A percentile compares a stretch with the other conserved stretches of the same genome.
phyloP scores from a whole-genome alignment of 2,888 invertebrate genomes.

The Rhingia campestris region DNA sequence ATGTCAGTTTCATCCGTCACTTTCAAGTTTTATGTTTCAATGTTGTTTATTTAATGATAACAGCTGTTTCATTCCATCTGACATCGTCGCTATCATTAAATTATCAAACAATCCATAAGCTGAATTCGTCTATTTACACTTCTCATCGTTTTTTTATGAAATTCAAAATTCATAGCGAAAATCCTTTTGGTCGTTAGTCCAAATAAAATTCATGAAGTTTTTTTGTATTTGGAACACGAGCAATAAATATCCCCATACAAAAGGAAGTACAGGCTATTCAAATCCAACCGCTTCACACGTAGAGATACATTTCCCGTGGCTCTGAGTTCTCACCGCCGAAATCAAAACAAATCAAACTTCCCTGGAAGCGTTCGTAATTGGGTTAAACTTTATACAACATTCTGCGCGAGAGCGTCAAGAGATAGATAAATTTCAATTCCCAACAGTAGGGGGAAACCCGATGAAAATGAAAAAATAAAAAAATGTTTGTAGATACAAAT shows the following conservation, averaged over 20 bases:
- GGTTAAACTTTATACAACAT: conserved; percentile 58
- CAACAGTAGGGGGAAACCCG: conserved; percentile 14
- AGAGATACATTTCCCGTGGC: conserved; percentile 8
- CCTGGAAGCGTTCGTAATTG: conserved; percentile 50
- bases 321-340: background rate
- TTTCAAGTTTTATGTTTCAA: no score
- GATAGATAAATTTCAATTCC: conserved; percentile 45
- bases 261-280: conserved; percentile 6
- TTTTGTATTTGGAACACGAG: background rate
- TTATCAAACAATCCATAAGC: no score
- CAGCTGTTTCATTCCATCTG: no score
- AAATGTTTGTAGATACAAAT: background rate
- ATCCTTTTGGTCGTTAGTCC: background rate
- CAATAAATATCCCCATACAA: background rate
- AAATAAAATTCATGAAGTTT: conserved; percentile 2
- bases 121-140: background rate
- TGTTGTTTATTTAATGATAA: no score
- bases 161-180: conserved; percentile 20
- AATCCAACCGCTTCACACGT: background rate
- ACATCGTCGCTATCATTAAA: no score
- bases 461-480: conserved; percentile 5
- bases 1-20: no score
- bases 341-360: conserved; percentile 56
- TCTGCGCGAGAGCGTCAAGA: conserved; percentile 21
- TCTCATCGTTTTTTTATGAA: background rate